Base-by-base conservation (phyloP, 2,113 vertebrate species). In the Penelope pileata region DNA sequence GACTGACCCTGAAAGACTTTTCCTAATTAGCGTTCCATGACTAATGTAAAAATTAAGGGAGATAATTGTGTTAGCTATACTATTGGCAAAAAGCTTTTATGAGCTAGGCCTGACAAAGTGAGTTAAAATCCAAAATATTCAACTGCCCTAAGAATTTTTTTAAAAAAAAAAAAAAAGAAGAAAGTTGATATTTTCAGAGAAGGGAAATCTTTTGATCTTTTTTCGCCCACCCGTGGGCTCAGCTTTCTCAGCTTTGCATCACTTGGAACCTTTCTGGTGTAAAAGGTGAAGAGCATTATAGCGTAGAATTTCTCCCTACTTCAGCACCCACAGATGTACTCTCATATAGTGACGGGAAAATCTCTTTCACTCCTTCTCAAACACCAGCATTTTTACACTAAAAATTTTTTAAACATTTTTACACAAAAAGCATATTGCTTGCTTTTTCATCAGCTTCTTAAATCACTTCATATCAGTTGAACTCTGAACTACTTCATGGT, bases 11-110 rank as follows among this genome's bases (percentile, higher is more conserved):
- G 42, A n/a, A 96, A 93, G 66, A 94, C 9, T 56, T 83, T 70
- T 92, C 56, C 48, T 88, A 86, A 94, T 94, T 93, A 95, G 48
- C 1, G 0, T 88, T 75, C 68, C 38, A 45, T 36, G 54, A 90
- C 51, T 92, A 95, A 92, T 69, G 45, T 18, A 91, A 91, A 95
- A 95, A 94, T 90, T 91, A 94, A 88, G 54, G 72, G 74, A 94
- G 86, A 77, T 63, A 92, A 95, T 90, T 96, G 45, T 70, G 21
- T 86, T 90, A 81, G 63, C 58, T 83, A 29, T 77, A 75, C 75
- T 85, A 95, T 58, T 86, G 76, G 50, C 73, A 47, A 27, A 92
- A 73, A 86, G 50, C 12, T 89, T 94, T 92, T 86, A 78, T 86
- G 62, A 94, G 63, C 51, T 8, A 66, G 32, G 29, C 43, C 53